phyloP scores from a whole-genome alignment of 2,797 vertebrate genomes.

The Melanitta fusca region DNA sequence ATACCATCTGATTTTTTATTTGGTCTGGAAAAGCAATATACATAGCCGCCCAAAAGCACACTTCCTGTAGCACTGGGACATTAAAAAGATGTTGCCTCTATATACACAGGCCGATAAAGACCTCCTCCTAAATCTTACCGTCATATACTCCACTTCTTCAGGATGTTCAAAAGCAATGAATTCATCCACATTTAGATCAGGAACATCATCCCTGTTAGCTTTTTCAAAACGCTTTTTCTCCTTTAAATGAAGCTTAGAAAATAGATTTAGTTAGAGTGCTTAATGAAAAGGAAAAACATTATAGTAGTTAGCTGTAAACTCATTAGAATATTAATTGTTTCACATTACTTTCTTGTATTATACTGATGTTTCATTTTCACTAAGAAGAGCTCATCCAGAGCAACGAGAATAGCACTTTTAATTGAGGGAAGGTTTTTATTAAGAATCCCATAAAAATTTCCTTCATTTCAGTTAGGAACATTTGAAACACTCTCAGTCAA shows the following conservation, averaged over 20 bases:
- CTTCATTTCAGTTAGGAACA: neutral
- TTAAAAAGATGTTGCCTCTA: neutral
- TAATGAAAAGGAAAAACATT: slow-evolving; percentile 38
- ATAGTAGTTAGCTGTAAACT: neutral
- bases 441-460: neutral
- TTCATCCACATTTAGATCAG: slow-evolving; percentile 88
- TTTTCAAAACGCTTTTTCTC: slow-evolving; percentile 93
- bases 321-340: neutral
- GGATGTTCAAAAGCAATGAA: slow-evolving; percentile 96
- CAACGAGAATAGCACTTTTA: neutral
- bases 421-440: neutral
- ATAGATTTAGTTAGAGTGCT: slow-evolving; percentile 65
- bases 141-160: slow-evolving; percentile 95
- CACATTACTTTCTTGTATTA: neutral
- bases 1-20: neutral
- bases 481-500: neutral
- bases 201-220: slow-evolving; percentile 84
- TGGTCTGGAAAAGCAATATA: neutral
- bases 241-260: slow-evolving; percentile 90
- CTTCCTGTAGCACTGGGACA: neutral
- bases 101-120: neutral
- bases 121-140: slow-evolving; percentile 79
- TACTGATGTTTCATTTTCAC: neutral
- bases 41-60: neutral
- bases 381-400: neutral